Base-by-base conservation (phyloP, 1,140 invertebrate species). In the Platorchestia sp. region DNA sequence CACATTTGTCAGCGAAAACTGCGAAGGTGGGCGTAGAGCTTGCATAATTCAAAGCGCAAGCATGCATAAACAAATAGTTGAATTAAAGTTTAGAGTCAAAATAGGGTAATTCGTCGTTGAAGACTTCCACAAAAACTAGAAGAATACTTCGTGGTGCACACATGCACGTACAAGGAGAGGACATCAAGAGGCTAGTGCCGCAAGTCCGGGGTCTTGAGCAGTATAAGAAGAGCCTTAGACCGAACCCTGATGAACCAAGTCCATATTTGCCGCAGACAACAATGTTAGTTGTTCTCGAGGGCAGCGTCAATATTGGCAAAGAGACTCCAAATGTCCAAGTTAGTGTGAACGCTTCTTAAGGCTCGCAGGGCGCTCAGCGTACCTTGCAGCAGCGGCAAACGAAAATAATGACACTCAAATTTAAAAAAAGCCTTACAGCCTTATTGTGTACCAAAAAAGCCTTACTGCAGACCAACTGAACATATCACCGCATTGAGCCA, bases 301-400 rank as follows among this genome's bases (percentile, higher is more conserved):
- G 41, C 27, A 89, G 87, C 87, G 87, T 89, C 87, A 89, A 89
- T 89, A 89, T 89, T 89, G 87, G 87, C 43, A 41, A 89, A 89
- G 87, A 89, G 87, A 42, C 87, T 89, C 27, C 87, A 89, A 89
- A 89, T 89, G 87, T 89, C 87, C 87, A 89, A 89, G 87, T 89
- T 89, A 89, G 87, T 42, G 87, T 44, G n/a, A 44, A 41, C 14
- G 43, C 87, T 89, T 89, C 87, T 89, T 89, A 89, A 42, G 87
- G 87, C 14, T 5, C 41, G 43, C 87, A 10, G 41, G 3, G 41
- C 41, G 27, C 36, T 42, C n/a, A 44, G 87, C 87, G n/a, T 42
- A 89, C 5, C 27, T 42, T 89, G 43, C 27, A 27, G n/a, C 36
- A 0, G 87, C 41, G 3, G 16, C n/a, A 89, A 89, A 42, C 43